phyloP scores from a whole-genome alignment of 2,797 vertebrate species.

The Oryzias dopingdopingensis region DNA sequence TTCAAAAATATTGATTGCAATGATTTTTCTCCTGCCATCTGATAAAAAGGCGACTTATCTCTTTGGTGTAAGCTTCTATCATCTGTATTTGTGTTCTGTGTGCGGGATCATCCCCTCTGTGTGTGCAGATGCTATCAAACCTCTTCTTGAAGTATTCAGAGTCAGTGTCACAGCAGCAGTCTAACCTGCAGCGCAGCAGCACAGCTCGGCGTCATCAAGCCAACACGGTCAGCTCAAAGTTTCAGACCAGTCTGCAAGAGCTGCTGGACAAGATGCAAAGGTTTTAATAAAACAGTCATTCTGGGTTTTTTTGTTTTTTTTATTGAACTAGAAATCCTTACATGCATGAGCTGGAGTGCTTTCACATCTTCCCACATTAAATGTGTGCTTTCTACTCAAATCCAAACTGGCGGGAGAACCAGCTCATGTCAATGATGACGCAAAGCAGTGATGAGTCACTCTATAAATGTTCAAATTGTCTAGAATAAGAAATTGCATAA shows the following conservation, averaged over 20 bases:
- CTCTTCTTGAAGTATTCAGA: slow-evolving; percentile 89
- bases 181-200: slow-evolving; percentile 79
- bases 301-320: neutral
- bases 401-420: neutral
- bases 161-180: slow-evolving; percentile 80
- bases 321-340: neutral
- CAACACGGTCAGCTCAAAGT: slow-evolving; percentile 90
- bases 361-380: slow-evolving; percentile 5
- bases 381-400: neutral
- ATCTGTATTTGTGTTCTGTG: slow-evolving; percentile 22
- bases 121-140: slow-evolving; percentile 86
- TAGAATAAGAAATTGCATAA: neutral
- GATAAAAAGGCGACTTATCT: no score
- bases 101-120: slow-evolving; percentile 19
- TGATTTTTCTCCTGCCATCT: no score
- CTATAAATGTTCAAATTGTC: slow-evolving; percentile 6
- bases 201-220: slow-evolving; percentile 84
- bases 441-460: slow-evolving; percentile 21
- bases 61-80: neutral
- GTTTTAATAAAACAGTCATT: slow-evolving; percentile 57
- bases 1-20: no score
- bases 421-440: slow-evolving; percentile 6
- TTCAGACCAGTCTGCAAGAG: slow-evolving; percentile 93
- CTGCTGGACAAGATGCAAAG: slow-evolving; percentile 95
- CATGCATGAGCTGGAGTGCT: no score